A percentile compares a stretch with the other conserved stretches of the same genome.
These are phyloP conservation scores for Zoroaster sp. DNA, from an alignment of 53 echinoderm and acorn worm genomes.

Conservation along the genomic window DNA sequence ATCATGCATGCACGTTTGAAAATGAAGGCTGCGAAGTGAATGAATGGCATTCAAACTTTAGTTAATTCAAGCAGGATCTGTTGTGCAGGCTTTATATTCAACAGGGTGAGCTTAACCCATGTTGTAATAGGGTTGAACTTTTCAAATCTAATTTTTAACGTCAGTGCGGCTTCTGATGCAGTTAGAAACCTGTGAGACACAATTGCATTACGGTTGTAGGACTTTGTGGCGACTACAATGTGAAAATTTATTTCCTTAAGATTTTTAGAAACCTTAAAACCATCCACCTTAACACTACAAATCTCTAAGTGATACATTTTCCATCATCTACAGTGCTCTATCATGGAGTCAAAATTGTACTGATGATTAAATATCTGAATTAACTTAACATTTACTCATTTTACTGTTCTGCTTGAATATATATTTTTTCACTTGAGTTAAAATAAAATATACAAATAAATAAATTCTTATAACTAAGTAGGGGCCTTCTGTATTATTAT, in stretches of 20 bases:
- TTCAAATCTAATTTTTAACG: neutral
- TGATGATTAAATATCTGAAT: no score
- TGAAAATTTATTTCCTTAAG: neutral
- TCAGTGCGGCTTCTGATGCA: neutral
- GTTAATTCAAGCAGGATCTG: neutral
- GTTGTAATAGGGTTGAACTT: neutral
- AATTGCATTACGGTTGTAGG: neutral
- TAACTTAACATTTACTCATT: no score
- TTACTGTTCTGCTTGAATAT: no score
- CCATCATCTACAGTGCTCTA: no score
- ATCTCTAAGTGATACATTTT: no score
- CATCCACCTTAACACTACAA: no score
- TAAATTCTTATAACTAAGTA: no score
- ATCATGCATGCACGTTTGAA: constrained; percentile 2
- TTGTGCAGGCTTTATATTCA: neutral
- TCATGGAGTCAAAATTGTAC: no score
- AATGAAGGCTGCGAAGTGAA: neutral
- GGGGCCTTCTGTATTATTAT: no score
- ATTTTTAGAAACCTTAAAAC: no score
- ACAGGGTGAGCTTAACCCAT: neutral
- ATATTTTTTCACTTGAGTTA: no score
- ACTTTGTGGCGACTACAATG: neutral
- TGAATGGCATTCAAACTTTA: neutral
- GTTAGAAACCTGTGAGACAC: neutral
- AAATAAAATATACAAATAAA: no score